phyloP scores from a whole-genome alignment of 37 sponge, comb jelly and placozoan species.

The Halisarca cf. caerulea region DNA sequence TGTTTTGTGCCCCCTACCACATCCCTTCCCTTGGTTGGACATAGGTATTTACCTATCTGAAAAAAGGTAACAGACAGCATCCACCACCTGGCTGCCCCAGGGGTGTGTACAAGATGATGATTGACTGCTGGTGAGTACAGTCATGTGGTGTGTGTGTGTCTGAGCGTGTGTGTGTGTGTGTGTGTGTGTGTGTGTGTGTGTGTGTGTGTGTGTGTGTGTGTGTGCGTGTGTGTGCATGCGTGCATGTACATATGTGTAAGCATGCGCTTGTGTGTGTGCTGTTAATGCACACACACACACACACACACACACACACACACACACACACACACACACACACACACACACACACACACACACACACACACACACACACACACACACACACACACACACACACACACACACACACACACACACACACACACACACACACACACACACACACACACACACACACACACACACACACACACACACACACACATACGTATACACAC shows the following conservation, averaged over 20 bases:
- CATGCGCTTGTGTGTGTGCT: not conserved
- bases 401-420: too few relatives aligned
- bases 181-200: not conserved
- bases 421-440: too few relatives aligned
- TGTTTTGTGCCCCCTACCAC: too few relatives aligned
- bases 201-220: not conserved
- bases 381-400: too few relatives aligned
- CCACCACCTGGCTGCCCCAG: slow-evolving; percentile 19
- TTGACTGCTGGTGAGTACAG: slow-evolving; percentile 14
- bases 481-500: too few relatives aligned
- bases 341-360: too few relatives aligned
- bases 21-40: too few relatives aligned
- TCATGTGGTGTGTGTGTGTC: not conserved
- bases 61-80: not conserved
- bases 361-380: too few relatives aligned
- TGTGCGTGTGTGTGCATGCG: not conserved
- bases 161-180: not conserved
- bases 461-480: too few relatives aligned
- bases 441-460: too few relatives aligned
- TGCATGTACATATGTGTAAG: not conserved
- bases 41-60: too few relatives aligned
- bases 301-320: not conserved
- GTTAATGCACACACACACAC: not conserved
- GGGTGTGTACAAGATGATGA: slow-evolving; percentile 8
- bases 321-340: too few relatives aligned